phyloP scores from a whole-genome alignment of 1,140 invertebrate genomes.

The Diploscapter pachys region DNA sequence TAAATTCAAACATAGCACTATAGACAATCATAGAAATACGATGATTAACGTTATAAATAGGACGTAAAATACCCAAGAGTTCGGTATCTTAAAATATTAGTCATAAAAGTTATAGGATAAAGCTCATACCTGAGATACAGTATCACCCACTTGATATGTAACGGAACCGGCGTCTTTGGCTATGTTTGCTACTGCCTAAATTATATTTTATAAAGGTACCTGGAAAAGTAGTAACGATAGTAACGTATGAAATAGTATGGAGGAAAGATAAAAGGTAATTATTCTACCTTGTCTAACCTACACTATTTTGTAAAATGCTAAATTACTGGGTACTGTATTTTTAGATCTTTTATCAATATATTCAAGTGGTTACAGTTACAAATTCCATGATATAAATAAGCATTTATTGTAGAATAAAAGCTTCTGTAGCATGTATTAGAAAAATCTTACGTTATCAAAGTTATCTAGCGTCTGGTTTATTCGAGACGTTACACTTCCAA shows the following conservation, averaged over 20 bases:
- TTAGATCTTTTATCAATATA: too few relatives aligned
- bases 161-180: conserved; percentile 44
- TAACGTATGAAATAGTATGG: too few relatives aligned
- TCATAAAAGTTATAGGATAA: conserved; percentile 8
- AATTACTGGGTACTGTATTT: too few relatives aligned
- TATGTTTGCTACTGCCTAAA: conserved; percentile 31
- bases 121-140: conserved; percentile 48
- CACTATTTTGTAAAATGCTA: too few relatives aligned
- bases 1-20: conserved; percentile 49
- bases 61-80: conserved; percentile 54
- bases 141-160: conserved; percentile 50
- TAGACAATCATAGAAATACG: conserved; percentile 50
- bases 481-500: conserved; percentile 47
- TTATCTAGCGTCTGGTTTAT: conserved; percentile 52
- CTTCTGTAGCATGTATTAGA: background rate
- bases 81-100: conserved; percentile 44
- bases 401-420: too few relatives aligned
- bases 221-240: background rate
- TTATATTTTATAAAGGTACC: background rate
- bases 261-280: too few relatives aligned
- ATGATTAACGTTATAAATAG: conserved; percentile 53
- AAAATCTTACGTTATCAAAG: conserved; percentile 41
- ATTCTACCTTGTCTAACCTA: too few relatives aligned
- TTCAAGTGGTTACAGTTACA: background rate
- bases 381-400: conserved; percentile 6